phyloP scores from a whole-genome alignment of 2,113 vertebrate species.

The Atlantisia rogersi region DNA sequence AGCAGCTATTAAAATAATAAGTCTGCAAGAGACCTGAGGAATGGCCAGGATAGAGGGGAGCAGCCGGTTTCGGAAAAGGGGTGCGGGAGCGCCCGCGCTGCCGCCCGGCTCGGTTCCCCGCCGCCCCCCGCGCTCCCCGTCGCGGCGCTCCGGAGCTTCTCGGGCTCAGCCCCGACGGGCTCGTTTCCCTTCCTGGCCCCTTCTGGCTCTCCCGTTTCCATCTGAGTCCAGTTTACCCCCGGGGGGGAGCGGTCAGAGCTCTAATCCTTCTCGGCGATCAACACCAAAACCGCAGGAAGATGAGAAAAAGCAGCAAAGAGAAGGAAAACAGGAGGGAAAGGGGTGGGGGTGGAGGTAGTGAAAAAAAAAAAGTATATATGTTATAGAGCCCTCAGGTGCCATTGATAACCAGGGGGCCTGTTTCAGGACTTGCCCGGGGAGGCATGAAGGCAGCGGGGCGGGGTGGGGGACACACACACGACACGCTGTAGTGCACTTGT shows the following conservation, averaged over 20 bases:
- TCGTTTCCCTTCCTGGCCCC: neutral
- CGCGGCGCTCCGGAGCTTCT: neutral
- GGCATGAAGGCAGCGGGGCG: neutral
- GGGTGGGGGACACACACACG: too few species aligned
- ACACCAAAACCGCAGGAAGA: neutral
- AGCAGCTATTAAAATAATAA: neutral
- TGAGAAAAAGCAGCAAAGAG: neutral
- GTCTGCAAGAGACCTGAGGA: neutral
- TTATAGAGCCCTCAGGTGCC: neutral
- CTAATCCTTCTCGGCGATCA: neutral
- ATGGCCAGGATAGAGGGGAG: too few species aligned
- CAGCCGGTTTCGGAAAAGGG: neutral
- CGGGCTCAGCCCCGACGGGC: neutral
- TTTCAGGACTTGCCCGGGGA: neutral
- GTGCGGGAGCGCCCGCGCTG: neutral
- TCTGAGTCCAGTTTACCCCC: neutral
- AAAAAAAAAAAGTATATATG: too few species aligned
- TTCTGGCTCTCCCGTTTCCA: neutral
- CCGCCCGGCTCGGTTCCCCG: neutral
- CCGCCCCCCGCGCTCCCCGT: neutral
- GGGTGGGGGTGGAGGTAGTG: too few species aligned
- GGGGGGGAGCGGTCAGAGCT: neutral
- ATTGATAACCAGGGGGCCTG: neutral
- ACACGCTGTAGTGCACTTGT: constrained; percentile 7
- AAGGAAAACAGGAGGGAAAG: neutral